These are phyloP conservation scores for Aphaenogaster rudis DNA, from an alignment of 1,140 invertebrate species.

Conservation along the genomic window DNA sequence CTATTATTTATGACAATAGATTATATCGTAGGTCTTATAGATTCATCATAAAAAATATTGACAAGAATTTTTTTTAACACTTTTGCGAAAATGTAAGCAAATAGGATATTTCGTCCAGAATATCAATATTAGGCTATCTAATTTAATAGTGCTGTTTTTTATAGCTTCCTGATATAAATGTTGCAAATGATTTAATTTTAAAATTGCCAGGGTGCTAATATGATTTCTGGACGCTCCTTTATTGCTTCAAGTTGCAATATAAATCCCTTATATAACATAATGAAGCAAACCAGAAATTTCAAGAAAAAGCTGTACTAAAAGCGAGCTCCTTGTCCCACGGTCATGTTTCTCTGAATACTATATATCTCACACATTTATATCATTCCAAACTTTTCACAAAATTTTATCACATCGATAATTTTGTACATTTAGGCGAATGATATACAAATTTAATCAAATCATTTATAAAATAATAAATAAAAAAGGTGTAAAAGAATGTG, in stretches of 20 bases:
- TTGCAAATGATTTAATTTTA: conserved; percentile 6
- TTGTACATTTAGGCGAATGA: conserved; percentile 49
- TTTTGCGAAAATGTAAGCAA: conserved; percentile 29
- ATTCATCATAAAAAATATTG: conserved; percentile 21
- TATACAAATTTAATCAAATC: conserved; percentile 58
- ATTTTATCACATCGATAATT: conserved; percentile 51
- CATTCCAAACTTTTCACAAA: conserved; percentile 38
- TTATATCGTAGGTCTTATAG: not conserved
- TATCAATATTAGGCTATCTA: not conserved
- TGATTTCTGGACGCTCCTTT: conserved; percentile 31
- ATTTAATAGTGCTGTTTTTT: conserved; percentile 4
- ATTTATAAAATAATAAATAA: conserved; percentile 47
- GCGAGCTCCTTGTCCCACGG: conserved; percentile 80
- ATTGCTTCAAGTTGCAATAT: conserved; percentile 41
- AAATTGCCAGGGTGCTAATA: not conserved
- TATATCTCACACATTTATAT: conserved; percentile 56
- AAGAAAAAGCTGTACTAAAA: conserved; percentile 73
- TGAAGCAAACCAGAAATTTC: conserved; percentile 73
- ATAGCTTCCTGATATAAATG: not conserved
- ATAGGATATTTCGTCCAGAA: conserved; percentile 24
- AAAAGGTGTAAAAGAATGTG: conserved; percentile 12
- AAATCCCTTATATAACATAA: conserved; percentile 32
- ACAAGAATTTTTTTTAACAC: conserved; percentile 7
- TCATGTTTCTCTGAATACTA: conserved; percentile 72
- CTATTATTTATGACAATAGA: not conserved